Evolutionary conservation across 2,113 vertebrate species (phyloP), one percentile per base, ranked within the genome.

Genomic region (Corythornis vintsioides): DNA sequence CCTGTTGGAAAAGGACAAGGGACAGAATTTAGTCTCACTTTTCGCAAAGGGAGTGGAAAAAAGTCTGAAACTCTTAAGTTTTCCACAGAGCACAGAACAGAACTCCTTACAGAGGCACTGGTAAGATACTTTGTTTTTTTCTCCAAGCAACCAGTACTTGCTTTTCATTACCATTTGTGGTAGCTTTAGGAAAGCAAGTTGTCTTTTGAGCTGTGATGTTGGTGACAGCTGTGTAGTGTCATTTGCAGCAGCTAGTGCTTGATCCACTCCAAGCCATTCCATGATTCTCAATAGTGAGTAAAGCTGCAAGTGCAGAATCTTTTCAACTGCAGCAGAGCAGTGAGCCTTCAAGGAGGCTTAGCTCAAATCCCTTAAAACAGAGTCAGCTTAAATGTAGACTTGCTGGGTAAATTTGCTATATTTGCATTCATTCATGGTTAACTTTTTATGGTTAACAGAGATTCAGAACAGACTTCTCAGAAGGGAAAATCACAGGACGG

Each of bases 21-120:
- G 89, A 98, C 99, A 45, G 99, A 99, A 97, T 99, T 99, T 93
- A 99, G 97, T 96, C 98, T 99, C 95, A 99, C 99, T 29, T 99
- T 99, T 98, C 99, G 99, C 52, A 99, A 99, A 96, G 99, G 99
- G 73, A 99, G 98, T 74, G 98, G 99, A 65, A 99, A 98, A 90
- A 99, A 99, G 96, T 99, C 99, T 0, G 99, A 99, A 97, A 99
- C 99, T 1, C 98, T 99, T 47, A 99, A 99, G 95, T 99, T 99
- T 97, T 99, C 99, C 66, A 99, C 99, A 45, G 99, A 99, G 91
- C 99, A 99, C 97, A 98, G 99, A 93, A 99, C 99, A 83, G 99
- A 99, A 96, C 98, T 99, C 83, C 98, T 99, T 74, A 99, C 99
- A 67, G 99, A 99, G 96, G 99, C 99, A 19, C 97, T 99, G 98